A percentile compares a stretch with the other conserved stretches of the same genome.
phyloP scores from a whole-genome alignment of 2,797 vertebrate genomes.

The Mormyrops attenuatus region DNA sequence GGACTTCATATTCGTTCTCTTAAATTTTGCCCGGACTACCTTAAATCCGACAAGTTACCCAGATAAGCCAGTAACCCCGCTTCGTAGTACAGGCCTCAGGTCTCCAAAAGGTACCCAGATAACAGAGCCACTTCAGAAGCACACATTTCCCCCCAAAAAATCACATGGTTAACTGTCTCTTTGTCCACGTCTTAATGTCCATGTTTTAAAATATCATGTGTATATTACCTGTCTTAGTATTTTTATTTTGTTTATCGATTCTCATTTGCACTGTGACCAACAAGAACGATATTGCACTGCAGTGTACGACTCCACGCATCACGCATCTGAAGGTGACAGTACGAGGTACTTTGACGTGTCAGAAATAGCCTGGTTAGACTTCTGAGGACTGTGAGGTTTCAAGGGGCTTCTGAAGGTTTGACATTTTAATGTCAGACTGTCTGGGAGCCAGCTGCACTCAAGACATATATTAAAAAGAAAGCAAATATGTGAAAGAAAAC shows the following conservation, averaged over 20 bases:
- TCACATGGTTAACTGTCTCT: not conserved
- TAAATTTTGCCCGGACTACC: too few species aligned
- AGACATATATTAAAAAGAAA: not conserved
- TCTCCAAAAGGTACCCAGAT: not conserved
- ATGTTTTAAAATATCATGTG: not conserved
- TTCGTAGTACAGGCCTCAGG: not conserved
- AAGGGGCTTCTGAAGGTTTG: not conserved
- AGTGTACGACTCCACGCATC: not conserved
- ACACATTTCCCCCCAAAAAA: not conserved
- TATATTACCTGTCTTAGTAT: not conserved
- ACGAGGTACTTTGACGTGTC: not conserved
- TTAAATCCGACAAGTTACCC: too few species aligned
- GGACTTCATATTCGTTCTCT: too few species aligned
- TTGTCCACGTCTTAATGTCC: not conserved
- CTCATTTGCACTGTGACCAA: not conserved
- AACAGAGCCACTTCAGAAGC: not conserved
- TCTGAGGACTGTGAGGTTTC: not conserved
- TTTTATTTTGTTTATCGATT: not conserved
- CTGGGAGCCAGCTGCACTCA: not conserved
- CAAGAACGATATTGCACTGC: not conserved
- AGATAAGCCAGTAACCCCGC: too few species aligned
- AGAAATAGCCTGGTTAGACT: not conserved
- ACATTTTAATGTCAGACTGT: not conserved
- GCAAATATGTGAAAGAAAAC: not conserved
- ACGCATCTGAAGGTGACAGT: not conserved